Evolutionary conservation across 53 echinoderm and acorn worm species (phyloP).

Genomic region (Glandiceps talaboti): DNA sequence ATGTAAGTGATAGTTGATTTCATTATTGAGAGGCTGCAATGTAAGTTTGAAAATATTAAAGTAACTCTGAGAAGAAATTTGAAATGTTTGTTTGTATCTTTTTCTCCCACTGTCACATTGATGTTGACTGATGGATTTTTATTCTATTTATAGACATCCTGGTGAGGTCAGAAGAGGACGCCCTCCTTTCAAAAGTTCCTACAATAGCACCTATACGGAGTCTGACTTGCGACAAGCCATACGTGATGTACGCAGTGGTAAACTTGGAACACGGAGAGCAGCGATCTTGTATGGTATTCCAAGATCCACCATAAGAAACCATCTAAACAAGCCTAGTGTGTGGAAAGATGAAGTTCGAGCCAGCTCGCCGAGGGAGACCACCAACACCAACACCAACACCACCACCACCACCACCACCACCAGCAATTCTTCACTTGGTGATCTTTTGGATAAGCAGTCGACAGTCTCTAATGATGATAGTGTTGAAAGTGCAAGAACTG

Average conservation of each 20-base stretch:
- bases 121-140: neutral
- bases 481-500: neutral
- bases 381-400: neutral
- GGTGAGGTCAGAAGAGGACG: neutral
- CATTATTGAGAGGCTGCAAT: no score
- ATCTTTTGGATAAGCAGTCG: neutral
- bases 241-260: slow-evolving; percentile 74
- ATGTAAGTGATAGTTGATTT: no score
- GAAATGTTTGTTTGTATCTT: no score
- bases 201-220: slow-evolving; percentile 56
- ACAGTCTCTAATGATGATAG: neutral
- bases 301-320: slow-evolving; percentile 97
- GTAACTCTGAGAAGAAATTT: no score
- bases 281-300: slow-evolving; percentile 97
- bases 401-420: slow-evolving; percentile 2
- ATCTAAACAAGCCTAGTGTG: slow-evolving; percentile 42
- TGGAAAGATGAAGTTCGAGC: slow-evolving; percentile 40
- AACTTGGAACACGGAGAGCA: slow-evolving; percentile 86
- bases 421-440: neutral
- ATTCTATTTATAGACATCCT: neutral
- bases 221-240: slow-evolving; percentile 87
- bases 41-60: no score
- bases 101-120: no score
- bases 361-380: slow-evolving; percentile 29
- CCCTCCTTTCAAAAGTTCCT: neutral